These are phyloP conservation scores for Umimayanthus chanpuru DNA, from an alignment of 92 coral and sea anemone species.

Conservation along the genomic window DNA sequence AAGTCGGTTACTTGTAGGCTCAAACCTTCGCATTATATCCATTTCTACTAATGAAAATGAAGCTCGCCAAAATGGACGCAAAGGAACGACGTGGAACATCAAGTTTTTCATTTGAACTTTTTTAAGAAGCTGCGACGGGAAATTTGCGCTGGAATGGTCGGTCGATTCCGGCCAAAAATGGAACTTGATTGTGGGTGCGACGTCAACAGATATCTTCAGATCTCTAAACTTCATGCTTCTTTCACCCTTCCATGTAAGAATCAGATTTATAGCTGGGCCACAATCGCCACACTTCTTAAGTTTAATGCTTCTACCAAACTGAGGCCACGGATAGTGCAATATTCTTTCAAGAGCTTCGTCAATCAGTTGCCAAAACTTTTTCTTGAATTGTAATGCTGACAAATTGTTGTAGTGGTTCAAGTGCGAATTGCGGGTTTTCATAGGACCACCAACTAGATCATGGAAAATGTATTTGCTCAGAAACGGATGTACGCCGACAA, in stretches of 20 bases:
- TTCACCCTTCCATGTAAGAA: constrained; percentile 44
- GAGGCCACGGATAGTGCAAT: constrained; percentile 15
- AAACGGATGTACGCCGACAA: constrained; percentile 36
- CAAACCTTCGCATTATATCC: constrained; percentile 15
- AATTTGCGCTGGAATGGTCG: constrained; percentile 20
- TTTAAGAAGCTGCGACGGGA: constrained; percentile 22
- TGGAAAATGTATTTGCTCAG: constrained; percentile 19
- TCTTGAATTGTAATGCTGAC: not conserved
- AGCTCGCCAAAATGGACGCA: constrained; percentile 40
- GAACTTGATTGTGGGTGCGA: constrained; percentile 42
- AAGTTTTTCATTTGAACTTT: constrained; percentile 23
- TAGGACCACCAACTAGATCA: not conserved
- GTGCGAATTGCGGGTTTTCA: not conserved
- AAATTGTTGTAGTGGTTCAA: not conserved
- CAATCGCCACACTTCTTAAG: not conserved
- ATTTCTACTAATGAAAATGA: constrained; percentile 44
- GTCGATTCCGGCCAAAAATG: constrained; percentile 40
- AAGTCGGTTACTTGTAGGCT: constrained; percentile 41
- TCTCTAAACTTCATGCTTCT: constrained; percentile 12
- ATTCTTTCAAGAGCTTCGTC: not conserved
- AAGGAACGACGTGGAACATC: constrained; percentile 35
- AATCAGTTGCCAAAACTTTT: not conserved
- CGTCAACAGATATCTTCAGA: constrained; percentile 22
- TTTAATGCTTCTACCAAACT: not conserved
- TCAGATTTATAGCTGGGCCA: constrained; percentile 38